Conservation (phyloP, 2,888 invertebrate genomes). For the Drosophila limbata region DNA sequence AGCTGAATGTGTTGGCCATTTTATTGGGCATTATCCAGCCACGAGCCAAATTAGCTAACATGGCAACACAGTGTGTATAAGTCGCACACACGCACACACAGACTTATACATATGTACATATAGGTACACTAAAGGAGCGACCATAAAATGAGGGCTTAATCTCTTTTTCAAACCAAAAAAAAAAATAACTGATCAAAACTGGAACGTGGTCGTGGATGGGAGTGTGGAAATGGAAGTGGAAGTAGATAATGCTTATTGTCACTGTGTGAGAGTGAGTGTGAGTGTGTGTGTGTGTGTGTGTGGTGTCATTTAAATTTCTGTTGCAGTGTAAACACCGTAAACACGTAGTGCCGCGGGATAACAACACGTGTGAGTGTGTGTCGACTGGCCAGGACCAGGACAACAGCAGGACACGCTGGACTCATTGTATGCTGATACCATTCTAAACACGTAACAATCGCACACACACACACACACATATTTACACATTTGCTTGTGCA, state of each 20-base stretch:
- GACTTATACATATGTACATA: too few species aligned
- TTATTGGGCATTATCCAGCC: slow-evolving; percentile 48
- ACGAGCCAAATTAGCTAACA: slow-evolving; percentile 47
- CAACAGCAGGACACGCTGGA: slow-evolving; percentile 22
- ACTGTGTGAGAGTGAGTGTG: neutral
- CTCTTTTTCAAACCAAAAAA: slow-evolving; percentile 33
- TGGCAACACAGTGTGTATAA: slow-evolving; percentile 23
- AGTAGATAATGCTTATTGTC: slow-evolving; percentile 22
- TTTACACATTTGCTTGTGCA: neutral
- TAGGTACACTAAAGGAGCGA: slow-evolving; percentile 5
- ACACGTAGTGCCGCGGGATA: slow-evolving; percentile 43
- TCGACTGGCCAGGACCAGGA: slow-evolving; percentile 28
- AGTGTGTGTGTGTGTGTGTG: neutral
- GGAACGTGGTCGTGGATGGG: slow-evolving; percentile 16
- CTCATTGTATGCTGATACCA: slow-evolving; percentile 31
- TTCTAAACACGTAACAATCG: slow-evolving; percentile 59
- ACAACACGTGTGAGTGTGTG: slow-evolving; percentile 24
- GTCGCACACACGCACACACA: slow-evolving; percentile 2
- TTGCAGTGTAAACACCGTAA: slow-evolving; percentile 54
- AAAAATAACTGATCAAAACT: slow-evolving; percentile 27
- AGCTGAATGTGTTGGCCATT: slow-evolving; percentile 40
- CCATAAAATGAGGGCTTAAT: slow-evolving; percentile 55
- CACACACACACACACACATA: neutral
- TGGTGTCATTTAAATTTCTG: slow-evolving; percentile 58
- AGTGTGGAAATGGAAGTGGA: slow-evolving; percentile 33